Percentiles rank a stretch among this genome's conserved stretches.
Conservation (phyloP, 92 coral and sea anemone genomes). For the Muricea muricata region DNA sequence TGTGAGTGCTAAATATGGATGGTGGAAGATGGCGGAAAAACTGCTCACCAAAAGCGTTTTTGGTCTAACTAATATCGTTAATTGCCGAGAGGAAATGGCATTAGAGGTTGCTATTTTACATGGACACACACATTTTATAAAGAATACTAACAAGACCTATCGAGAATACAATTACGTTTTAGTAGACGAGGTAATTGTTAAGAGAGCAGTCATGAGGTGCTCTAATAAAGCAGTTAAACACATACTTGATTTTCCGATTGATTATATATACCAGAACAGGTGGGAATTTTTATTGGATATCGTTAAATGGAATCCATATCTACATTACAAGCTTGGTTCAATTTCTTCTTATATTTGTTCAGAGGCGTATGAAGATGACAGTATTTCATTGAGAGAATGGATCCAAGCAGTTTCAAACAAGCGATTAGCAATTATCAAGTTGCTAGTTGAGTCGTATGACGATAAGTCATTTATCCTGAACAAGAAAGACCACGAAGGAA, state of each 20-base stretch:
- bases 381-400: not conserved
- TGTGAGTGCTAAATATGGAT: constrained; percentile 60
- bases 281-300: constrained; percentile 1
- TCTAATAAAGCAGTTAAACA: not conserved
- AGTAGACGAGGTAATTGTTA: not conserved
- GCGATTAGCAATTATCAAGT: not conserved
- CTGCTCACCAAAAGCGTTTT: not conserved
- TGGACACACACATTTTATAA: constrained; percentile 36
- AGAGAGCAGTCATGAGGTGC: not conserved
- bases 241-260: not conserved
- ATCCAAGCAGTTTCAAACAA: not conserved
- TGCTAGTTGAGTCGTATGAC: not conserved
- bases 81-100: not conserved
- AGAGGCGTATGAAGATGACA: not conserved
- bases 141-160: not conserved
- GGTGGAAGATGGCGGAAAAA: not conserved
- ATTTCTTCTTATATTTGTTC: not conserved
- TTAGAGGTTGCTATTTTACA: constrained; percentile 64
- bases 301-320: not conserved
- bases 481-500: not conserved
- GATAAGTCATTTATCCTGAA: not conserved
- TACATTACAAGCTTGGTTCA: not conserved
- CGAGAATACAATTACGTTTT: constrained; percentile 14
- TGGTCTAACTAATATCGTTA: not conserved
- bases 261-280: constrained; percentile 22